Evolutionary conservation across 2,113 vertebrate genomes (phyloP).

Genomic region (Pipra filicauda): DNA sequence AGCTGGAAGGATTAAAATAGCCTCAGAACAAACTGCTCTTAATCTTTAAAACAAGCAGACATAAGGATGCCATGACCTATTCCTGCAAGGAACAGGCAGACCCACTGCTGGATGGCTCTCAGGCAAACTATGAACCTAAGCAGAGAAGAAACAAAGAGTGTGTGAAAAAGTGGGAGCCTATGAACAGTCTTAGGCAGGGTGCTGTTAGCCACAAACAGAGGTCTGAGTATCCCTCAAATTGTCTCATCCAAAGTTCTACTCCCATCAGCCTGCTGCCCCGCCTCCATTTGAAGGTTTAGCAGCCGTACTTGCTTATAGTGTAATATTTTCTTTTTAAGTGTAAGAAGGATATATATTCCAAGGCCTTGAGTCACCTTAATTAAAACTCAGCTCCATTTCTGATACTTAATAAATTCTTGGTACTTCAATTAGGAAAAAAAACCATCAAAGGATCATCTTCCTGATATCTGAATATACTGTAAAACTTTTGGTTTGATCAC

Average conservation of each 20-base stretch:
- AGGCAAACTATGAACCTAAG: neutral
- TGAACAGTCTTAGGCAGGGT: neutral
- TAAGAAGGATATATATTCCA: neutral
- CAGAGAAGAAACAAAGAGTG: neutral
- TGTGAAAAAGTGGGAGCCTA: accelerated
- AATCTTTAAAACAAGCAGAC: neutral
- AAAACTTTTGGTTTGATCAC: neutral
- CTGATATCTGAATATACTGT: neutral
- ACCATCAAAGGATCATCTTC: neutral
- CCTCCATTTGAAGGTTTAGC: neutral
- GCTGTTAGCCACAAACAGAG: neutral
- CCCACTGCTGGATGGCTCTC: neutral
- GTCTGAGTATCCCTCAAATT: neutral
- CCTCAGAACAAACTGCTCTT: neutral
- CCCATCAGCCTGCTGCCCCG: neutral
- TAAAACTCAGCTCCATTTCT: neutral
- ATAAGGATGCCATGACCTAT: neutral
- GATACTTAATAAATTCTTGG: neutral
- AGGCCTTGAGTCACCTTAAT: neutral
- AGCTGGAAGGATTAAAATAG: neutral
- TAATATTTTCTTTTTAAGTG: neutral
- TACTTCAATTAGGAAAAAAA: neutral
- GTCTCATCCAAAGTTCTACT: neutral
- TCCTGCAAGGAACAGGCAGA: neutral
- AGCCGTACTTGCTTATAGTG: neutral